Conservation (phyloP, 2,888 invertebrate genomes). For the Andrena chrysosceles region DNA sequence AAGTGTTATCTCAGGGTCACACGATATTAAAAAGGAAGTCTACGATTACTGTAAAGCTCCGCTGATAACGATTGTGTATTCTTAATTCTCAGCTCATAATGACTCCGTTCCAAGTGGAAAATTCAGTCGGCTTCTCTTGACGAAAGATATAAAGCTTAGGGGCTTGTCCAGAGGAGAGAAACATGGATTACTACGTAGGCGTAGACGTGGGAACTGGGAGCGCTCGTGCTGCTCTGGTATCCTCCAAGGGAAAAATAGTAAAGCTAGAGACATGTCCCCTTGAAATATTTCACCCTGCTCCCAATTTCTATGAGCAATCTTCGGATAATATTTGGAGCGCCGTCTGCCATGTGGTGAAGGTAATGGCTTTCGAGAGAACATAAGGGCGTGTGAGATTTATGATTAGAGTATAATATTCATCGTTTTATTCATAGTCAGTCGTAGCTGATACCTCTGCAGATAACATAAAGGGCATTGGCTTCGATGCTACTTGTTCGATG, state of each 20-base stretch:
- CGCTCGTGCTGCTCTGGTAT: constrained; percentile 93
- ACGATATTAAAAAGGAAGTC: constrained; percentile 61
- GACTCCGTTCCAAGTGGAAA: constrained; percentile 29
- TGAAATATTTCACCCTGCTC: constrained; percentile 91
- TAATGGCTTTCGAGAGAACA: constrained; percentile 81
- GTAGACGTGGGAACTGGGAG: constrained; percentile 98
- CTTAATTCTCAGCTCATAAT: constrained; percentile 61
- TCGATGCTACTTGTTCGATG: constrained; percentile 98
- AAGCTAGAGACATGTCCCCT: constrained; percentile 89
- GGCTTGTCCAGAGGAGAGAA: background rate
- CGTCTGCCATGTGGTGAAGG: constrained; percentile 91
- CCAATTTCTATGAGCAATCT: constrained; percentile 95
- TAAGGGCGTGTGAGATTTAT: background rate
- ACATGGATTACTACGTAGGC: constrained; percentile 89
- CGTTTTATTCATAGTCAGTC: constrained; percentile 54
- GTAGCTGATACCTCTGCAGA: constrained; percentile 63
- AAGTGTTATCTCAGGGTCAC: constrained; percentile 78
- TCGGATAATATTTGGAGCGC: constrained; percentile 95
- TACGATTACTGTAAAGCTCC: constrained; percentile 56
- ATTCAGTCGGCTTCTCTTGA: constrained; percentile 61
- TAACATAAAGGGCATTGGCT: constrained; percentile 94
- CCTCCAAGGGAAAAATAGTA: constrained; percentile 89
- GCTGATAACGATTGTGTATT: constrained; percentile 65
- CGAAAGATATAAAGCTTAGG: constrained; percentile 14
- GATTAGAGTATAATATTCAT: background rate